Evolutionary conservation across 1,140 invertebrate genomes (phyloP), one percentile per base, ranked within the genome.

Genomic region (Contarinia nasturtii): DNA sequence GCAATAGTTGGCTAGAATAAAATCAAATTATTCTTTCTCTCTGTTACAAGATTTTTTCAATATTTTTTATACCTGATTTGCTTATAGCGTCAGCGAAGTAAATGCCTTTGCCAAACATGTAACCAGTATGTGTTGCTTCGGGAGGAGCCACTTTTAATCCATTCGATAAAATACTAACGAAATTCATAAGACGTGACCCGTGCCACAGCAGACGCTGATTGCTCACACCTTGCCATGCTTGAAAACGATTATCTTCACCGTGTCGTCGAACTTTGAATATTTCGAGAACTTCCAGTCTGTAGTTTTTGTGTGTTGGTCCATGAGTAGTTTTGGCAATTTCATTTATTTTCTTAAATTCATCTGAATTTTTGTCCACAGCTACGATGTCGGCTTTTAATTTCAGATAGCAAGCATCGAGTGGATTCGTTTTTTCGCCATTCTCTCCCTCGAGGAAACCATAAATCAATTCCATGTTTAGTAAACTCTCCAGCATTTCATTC

Each of bases 31-130:
- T n/a, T n/a, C n/a, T n/a, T n/a, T n/a, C n/a, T n/a, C n/a, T n/a
- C n/a, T n/a, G n/a, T n/a, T n/a, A n/a, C n/a, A n/a, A n/a, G n/a
- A n/a, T n/a, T n/a, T n/a, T n/a, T n/a, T n/a, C n/a, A n/a, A n/a
- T n/a, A n/a, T n/a, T n/a, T n/a, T n/a, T n/a, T n/a, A n/a, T n/a
- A n/a, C n/a, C n/a, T 1, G 92, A 96, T 65, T 98, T 98, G 1
- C 90, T 92, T 0, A 97, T 91, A 90, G 96, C 96, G 64, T 98
- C 94, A 4, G 94, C 93, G 69, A 98, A 97, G 65, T 98, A 98
- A 47, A 84, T 76, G 59, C 84, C 86, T 67, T 91, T 93, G 46
- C 94, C 94, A 18, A 43, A 43, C 95, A 98, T 98, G 67, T 98
- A 98, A 53, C 94, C 93, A 33, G 87, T 89, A 34, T 78, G 76